A percentile compares a stretch with the other conserved stretches of the same genome.
These are phyloP conservation scores for Philaenus spumarius DNA, from an alignment of 1,140 invertebrate genomes.

Conservation along the genomic window DNA sequence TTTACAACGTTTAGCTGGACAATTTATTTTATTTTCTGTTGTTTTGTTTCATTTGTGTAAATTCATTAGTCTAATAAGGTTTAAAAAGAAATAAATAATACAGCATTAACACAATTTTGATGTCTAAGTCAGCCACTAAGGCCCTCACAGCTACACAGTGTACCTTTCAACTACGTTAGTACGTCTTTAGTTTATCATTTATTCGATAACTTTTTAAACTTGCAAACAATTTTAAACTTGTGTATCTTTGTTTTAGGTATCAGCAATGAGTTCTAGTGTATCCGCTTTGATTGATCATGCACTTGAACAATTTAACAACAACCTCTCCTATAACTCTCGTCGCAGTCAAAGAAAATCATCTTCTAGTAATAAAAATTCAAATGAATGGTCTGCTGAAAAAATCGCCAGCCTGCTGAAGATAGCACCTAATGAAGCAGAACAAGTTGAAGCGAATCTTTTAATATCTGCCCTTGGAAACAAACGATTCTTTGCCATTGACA, in stretches of 20 bases:
- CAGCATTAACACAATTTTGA: too few species aligned
- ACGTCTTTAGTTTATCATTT: slow-evolving; percentile 45
- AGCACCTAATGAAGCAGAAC: slow-evolving; percentile 41
- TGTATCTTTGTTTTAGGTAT: slow-evolving; percentile 28
- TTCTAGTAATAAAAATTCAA: slow-evolving; percentile 17
- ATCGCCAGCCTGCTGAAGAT: slow-evolving; percentile 51
- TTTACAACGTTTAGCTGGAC: too few species aligned
- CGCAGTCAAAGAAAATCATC: slow-evolving; percentile 11
- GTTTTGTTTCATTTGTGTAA: too few species aligned
- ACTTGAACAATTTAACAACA: slow-evolving; percentile 31
- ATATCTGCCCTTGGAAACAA: slow-evolving; percentile 39
- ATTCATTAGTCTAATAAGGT: too few species aligned
- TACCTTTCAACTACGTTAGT: slow-evolving; percentile 49
- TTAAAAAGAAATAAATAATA: too few species aligned
- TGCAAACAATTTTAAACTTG: slow-evolving; percentile 34
- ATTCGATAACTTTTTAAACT: slow-evolving; percentile 40
- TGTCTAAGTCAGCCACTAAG: slow-evolving; percentile 44
- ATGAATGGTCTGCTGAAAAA: slow-evolving; percentile 34
- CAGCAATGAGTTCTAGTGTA: slow-evolving; percentile 44
- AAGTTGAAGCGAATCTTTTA: slow-evolving; percentile 50
- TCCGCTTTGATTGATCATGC: slow-evolving; percentile 42
- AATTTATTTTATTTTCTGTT: too few species aligned
- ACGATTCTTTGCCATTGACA: slow-evolving; percentile 48
- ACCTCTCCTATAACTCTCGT: neutral
- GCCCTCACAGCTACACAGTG: slow-evolving; percentile 51